Evolutionary conservation across 2,888 invertebrate genomes (phyloP), one percentile per base, ranked within the genome.

Genomic region (Choristoneura rosaceana): DNA sequence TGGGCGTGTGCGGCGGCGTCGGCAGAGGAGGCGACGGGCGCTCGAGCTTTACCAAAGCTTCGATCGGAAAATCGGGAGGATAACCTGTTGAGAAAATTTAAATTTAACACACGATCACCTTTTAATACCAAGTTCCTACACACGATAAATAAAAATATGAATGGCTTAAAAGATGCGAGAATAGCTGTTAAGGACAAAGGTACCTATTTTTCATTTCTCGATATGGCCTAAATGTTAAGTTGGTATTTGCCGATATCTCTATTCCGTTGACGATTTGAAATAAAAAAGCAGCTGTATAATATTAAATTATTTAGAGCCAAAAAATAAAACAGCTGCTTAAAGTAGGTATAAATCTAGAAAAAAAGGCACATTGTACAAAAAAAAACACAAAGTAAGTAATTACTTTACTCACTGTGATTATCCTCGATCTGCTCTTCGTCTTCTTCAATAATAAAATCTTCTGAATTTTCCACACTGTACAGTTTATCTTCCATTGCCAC

Each of bases 1-100:
- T 96, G 83, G 97, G 96, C 80, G 96, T 96, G 79, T 96, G 96
- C 14, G 97, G 97, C 59, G 97, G 96, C 78, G 97, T 97, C 78
- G 96, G 93, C 79, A 97, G 93, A 71, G 96, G 95, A 67, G 95
- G 95, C 76, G 95, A 95, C 74, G 95, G 95, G 45, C 94, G 90
- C 86, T 96, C 96, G 71, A 95, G 91, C 84, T 96, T 96, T 77
- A 96, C 95, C 82, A 93, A 82, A 73, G 94, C 94, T 83, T 95
- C 95, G 71, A 95, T 94, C 41, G 94, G 94, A 77, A 95, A 95
- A 81, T 95, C 95, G 77, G 95, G 94, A 55, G 94, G 94, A 82
- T 95, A 95, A 85, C 95, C 95, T 95, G 90, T 38, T 76, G 75
- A 89, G 71, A 55, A 59, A 74, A 47, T 61, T 34, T 14, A 8